Conservation (phyloP, 2,888 invertebrate species). For the Poecilus cupreus region DNA sequence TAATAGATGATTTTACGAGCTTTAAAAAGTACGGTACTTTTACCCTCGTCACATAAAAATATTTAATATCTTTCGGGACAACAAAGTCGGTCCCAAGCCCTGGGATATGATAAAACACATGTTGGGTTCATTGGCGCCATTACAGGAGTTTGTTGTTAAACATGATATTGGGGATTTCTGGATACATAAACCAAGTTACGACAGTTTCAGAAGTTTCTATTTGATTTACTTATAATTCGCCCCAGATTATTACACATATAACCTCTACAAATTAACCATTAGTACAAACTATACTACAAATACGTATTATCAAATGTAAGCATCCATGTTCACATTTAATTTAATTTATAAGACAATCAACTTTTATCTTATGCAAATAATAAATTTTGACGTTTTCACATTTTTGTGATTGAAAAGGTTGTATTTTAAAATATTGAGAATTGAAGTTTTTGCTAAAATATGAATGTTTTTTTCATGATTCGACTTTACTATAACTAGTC, state of each 20-base stretch:
- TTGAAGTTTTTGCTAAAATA: too few relatives aligned
- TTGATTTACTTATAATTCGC: conserved; percentile 27
- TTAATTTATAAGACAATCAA: too few relatives aligned
- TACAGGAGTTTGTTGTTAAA: conserved; percentile 22
- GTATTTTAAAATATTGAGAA: too few relatives aligned
- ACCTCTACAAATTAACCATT: neutral
- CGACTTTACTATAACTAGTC: too few relatives aligned
- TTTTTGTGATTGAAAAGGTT: too few relatives aligned
- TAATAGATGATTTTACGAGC: conserved; percentile 17
- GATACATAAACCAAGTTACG: conserved; percentile 27
- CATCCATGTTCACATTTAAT: too few relatives aligned
- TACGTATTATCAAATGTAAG: too few relatives aligned
- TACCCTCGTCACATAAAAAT: conserved; percentile 22
- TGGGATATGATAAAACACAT: neutral
- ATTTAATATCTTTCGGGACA: conserved; percentile 21
- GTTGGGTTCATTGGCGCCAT: conserved; percentile 30
- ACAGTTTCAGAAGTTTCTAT: conserved; percentile 37
- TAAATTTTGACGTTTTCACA: too few relatives aligned
- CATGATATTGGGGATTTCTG: conserved; percentile 33
- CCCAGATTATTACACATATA: neutral
- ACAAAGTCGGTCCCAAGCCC: neutral
- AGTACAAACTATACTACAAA: neutral
- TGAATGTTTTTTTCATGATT: too few relatives aligned
- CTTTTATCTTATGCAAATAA: too few relatives aligned
- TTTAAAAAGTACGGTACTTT: conserved; percentile 16